phyloP scores from a whole-genome alignment of 92 coral and sea anemone genomes.

The Meandrina meandrites region DNA sequence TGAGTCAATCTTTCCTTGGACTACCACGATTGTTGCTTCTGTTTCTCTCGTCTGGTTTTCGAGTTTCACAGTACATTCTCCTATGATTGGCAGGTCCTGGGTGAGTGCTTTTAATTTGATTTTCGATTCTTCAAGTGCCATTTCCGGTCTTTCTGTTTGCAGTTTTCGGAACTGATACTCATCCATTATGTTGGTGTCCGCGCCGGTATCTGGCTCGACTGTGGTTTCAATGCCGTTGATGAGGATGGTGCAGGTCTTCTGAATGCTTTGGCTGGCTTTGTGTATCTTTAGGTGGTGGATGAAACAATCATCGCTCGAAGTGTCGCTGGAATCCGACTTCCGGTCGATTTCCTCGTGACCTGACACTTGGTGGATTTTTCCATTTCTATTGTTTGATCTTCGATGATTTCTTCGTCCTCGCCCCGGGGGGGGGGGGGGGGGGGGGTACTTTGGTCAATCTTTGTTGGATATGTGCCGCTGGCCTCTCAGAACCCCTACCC shows the following conservation, averaged over 20 bases:
- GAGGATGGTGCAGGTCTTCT: slow-evolving; percentile 54
- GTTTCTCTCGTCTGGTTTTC: slow-evolving; percentile 56
- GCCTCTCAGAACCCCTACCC: too few relatives aligned
- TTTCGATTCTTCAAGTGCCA: slow-evolving; percentile 28
- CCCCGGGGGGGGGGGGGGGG: too few relatives aligned
- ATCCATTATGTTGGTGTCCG: slow-evolving; percentile 61
- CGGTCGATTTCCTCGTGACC: slow-evolving; percentile 15
- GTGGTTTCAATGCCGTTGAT: slow-evolving; percentile 45
- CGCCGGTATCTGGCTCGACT: slow-evolving; percentile 62
- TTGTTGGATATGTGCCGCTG: too few relatives aligned
- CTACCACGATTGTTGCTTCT: slow-evolving; percentile 42
- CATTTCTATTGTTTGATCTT: neutral
- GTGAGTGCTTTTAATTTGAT: slow-evolving; percentile 62
- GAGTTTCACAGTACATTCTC: slow-evolving; percentile 50
- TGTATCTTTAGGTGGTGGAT: slow-evolving; percentile 48
- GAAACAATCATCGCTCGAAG: slow-evolving; percentile 46
- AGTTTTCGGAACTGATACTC: slow-evolving; percentile 44
- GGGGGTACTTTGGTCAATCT: too few relatives aligned
- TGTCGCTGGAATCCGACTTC: slow-evolving; percentile 40
- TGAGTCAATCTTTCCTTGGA: slow-evolving; percentile 48
- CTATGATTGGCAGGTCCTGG: slow-evolving; percentile 60
- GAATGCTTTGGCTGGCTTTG: slow-evolving; percentile 43
- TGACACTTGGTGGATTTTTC: slow-evolving; percentile 10
- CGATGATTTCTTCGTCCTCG: slow-evolving; percentile 3
- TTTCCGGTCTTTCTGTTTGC: slow-evolving; percentile 52